Evolutionary conservation across 2,113 vertebrate genomes (phyloP).

Genomic region (Cacatua alba): DNA sequence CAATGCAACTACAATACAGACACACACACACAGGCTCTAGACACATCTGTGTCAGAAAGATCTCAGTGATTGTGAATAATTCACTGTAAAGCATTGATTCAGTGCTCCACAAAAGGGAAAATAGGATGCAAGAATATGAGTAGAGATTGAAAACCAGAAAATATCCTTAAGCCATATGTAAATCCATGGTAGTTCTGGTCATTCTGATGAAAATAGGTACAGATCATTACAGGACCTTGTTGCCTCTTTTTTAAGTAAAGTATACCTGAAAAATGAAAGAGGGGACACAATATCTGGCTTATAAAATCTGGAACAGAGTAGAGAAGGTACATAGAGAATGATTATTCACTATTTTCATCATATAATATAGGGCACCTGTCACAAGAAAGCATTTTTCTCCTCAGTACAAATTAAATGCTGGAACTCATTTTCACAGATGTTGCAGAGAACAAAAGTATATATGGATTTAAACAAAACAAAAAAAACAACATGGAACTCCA

Average conservation of each 20-base stretch:
- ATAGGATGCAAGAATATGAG: background rate
- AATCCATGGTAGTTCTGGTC: background rate
- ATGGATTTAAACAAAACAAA: background rate
- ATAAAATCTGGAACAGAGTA: background rate
- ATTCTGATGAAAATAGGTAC: slow-evolving; percentile 17
- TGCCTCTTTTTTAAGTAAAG: background rate
- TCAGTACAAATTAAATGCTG: background rate
- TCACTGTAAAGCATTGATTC: background rate
- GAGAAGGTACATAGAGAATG: background rate
- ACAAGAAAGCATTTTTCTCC: slow-evolving; percentile 8
- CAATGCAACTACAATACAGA: background rate
- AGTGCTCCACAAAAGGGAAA: slow-evolving; percentile 9
- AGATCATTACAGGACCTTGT: background rate
- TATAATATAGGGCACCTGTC: background rate
- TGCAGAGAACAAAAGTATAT: background rate
- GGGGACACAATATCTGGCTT: background rate
- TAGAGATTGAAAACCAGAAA: slow-evolving; percentile 3
- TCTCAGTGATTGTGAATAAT: background rate
- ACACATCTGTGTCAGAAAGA: background rate
- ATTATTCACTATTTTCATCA: background rate
- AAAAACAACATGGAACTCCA: background rate
- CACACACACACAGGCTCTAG: background rate
- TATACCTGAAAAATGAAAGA: background rate
- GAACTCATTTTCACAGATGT: background rate
- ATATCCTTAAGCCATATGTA: background rate